phyloP scores from a whole-genome alignment of 2,113 vertebrate species.

The Istiophorus platypterus region DNA sequence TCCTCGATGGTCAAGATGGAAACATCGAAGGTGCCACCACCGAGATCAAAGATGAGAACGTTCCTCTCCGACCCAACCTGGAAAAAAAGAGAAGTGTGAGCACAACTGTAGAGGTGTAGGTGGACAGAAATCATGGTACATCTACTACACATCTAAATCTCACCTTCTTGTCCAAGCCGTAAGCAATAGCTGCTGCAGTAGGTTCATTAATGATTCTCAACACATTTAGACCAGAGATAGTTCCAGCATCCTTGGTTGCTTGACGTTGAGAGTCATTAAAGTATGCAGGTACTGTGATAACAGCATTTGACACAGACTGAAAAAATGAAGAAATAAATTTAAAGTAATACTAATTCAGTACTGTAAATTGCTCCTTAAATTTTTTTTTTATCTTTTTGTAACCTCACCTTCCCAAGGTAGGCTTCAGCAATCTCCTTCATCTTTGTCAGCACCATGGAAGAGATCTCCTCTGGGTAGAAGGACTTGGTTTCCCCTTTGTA shows the following conservation, averaged over 20 bases:
- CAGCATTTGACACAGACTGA: conserved; percentile 84
- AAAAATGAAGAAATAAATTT: not conserved
- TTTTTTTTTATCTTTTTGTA: not conserved
- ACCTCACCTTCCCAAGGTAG: conserved; percentile 80
- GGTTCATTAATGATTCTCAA: conserved; percentile 87
- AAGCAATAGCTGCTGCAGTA: conserved; percentile 87
- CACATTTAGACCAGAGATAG: conserved; percentile 86
- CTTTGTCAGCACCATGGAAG: conserved; percentile 86
- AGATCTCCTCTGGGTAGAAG: conserved; percentile 87
- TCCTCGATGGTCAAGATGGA: conserved; percentile 86
- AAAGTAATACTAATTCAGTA: not conserved
- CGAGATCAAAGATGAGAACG: conserved; percentile 95
- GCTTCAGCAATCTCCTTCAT: conserved; percentile 89
- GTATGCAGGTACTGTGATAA: conserved; percentile 86
- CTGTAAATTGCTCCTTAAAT: not conserved
- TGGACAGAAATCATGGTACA: not conserved
- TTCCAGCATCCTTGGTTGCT: conserved; percentile 87
- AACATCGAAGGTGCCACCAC: conserved; percentile 94
- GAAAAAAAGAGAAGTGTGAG: conserved; percentile 39
- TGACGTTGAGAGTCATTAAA: conserved; percentile 87
- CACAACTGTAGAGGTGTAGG: not conserved
- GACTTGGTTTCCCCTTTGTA: conserved; percentile 85
- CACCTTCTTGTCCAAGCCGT: conserved; percentile 85
- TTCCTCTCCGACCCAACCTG: conserved; percentile 90
- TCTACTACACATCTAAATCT: not conserved